These are phyloP conservation scores for Smittia sp. DNA, from an alignment of 2,888 invertebrate genomes.

Conservation along the genomic window DNA sequence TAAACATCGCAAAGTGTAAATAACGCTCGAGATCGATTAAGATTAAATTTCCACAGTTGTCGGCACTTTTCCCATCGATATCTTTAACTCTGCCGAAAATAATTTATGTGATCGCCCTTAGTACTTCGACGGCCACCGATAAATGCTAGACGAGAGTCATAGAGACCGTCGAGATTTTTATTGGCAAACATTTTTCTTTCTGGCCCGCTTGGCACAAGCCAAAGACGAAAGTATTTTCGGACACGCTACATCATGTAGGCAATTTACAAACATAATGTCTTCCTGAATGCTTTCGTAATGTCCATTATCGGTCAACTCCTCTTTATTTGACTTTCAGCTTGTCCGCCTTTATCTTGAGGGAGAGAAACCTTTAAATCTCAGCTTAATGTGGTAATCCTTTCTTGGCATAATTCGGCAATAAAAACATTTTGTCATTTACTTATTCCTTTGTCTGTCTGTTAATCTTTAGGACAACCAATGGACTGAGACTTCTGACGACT, in stretches of 20 bases:
- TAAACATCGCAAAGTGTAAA: too few species aligned
- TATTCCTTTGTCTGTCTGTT: background rate
- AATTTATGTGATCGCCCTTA: background rate
- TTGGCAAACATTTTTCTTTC: background rate
- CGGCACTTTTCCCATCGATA: background rate
- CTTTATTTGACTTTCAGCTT: background rate
- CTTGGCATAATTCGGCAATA: constrained; percentile 5
- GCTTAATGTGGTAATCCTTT: constrained; percentile 5
- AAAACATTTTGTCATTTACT: background rate
- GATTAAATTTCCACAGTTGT: background rate
- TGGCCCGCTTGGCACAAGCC: background rate
- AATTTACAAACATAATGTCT: too few species aligned
- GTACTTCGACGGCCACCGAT: background rate
- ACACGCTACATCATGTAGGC: background rate
- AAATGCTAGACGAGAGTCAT: background rate
- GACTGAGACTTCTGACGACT: background rate
- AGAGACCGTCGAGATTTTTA: background rate
- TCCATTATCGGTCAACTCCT: background rate
- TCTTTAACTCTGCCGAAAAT: background rate
- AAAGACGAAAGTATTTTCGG: background rate
- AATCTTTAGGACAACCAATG: background rate
- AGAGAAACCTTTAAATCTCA: background rate
- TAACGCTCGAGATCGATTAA: too few species aligned
- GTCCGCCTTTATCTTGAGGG: background rate
- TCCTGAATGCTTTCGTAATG: too few species aligned